phyloP scores from a whole-genome alignment of 2,888 invertebrate genomes.

The Folsomia manolachei region DNA sequence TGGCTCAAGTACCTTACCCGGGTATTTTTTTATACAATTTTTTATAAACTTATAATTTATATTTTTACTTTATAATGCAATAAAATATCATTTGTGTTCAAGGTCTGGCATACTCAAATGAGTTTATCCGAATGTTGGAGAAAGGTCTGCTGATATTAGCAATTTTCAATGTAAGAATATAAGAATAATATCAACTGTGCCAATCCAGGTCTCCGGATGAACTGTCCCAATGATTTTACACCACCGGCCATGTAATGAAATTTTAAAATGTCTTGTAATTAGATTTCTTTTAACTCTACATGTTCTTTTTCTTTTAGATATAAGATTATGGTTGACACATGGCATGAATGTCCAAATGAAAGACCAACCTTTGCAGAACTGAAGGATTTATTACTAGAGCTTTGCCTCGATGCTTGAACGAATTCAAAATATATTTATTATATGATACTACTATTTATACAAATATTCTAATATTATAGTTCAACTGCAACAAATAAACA shows the following conservation, averaged over 20 bases:
- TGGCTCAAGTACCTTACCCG: conserved; percentile 7
- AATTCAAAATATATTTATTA: background rate
- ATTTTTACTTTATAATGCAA: too few relatives aligned
- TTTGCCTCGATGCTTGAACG: background rate
- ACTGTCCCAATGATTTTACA: conserved; percentile 13
- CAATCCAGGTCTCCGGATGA: conserved; percentile 11
- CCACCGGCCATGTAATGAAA: conserved; percentile 1
- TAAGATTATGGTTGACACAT: conserved; percentile 16
- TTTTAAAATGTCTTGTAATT: background rate
- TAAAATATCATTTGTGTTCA: too few relatives aligned
- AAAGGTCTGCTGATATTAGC: too few relatives aligned
- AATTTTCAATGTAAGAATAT: too few relatives aligned
- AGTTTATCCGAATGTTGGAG: conserved; percentile 12
- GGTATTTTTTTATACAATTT: background rate
- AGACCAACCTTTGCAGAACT: conserved; percentile 7
- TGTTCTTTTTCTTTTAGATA: conserved; percentile 9
- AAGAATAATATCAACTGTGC: too few relatives aligned
- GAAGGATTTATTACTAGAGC: background rate
- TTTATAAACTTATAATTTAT: background rate
- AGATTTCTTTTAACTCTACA: background rate
- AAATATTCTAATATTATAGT: too few relatives aligned
- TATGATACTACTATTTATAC: background rate
- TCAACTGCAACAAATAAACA: too few relatives aligned
- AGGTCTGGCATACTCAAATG: conserved; percentile 9
- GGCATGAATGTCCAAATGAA: conserved; percentile 1